Base-by-base conservation (phyloP, 2,888 invertebrate genomes). In the Epirrhoe tristata region DNA sequence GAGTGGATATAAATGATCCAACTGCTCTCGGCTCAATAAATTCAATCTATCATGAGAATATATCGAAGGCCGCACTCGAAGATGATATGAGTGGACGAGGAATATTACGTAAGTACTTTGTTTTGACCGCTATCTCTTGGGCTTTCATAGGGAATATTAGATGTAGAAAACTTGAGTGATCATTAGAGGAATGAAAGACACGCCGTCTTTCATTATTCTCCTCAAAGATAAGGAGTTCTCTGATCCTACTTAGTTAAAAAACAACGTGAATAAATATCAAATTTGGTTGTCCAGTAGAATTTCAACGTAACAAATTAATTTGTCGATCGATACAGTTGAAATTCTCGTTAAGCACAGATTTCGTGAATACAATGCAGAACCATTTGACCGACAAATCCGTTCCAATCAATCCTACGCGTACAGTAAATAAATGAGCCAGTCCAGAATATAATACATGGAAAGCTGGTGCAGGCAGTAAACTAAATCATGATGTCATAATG, bases 1-100 rank as follows among this genome's bases (percentile, higher is more conserved):
- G 34, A 57, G 58, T 67, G 52, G 59, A 65, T 66, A 72, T 67
- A 70, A 72, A 71, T 72, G 66, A 68, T 66, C 31, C 63, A 56
- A 43, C 53, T 58, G 65, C 62, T 48, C 61, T 61, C 54, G 58
- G 39, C 36, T 63, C 59, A 43, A 64, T 60, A 53, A 53, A 60
- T 55, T 63, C 63, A 59, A 68, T 71, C 53, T 50, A 58, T 61
- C 59, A 51, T 54, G 58, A 46, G 57, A 65, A 67, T 53, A 61
- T 65, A 63, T 59, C 17, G 51, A 24, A 48, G 46, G 5, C 43
- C 54, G 31, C 24, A 57, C 39, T 51, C 50, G 50, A 32, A 31
- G 46, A 63, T 54, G 46, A 46, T 58, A 24, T 7, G 56, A 50
- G 34, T 14, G 39, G 31, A 52, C 16, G 36, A 34, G 46, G 57